Conservation (phyloP, 2,113 vertebrate species). For the Heloderma charlesbogerti region DNA sequence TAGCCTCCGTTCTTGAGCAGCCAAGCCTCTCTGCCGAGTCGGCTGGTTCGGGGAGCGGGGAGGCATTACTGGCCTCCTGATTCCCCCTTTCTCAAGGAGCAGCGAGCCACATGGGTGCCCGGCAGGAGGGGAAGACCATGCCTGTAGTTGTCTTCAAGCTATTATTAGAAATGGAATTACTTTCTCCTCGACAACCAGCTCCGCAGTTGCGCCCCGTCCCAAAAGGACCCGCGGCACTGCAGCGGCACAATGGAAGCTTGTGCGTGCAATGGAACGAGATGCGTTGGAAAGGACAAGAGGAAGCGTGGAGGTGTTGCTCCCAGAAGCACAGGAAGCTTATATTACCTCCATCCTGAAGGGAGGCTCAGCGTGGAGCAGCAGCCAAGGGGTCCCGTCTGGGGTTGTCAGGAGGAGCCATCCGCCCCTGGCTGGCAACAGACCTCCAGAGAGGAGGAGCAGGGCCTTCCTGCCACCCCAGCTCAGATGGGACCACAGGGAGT, state of each 20-base stretch:
- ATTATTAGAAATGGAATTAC: slow-evolving; percentile 55
- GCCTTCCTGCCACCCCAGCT: background rate
- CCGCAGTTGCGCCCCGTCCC: slow-evolving; percentile 64
- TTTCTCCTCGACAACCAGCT: slow-evolving; percentile 50
- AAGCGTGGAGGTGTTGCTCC: background rate
- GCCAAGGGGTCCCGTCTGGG: background rate
- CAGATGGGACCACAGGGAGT: background rate
- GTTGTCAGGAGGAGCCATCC: background rate
- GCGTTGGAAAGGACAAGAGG: background rate
- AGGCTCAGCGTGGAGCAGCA: background rate
- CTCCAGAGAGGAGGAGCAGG: no score
- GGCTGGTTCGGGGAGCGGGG: slow-evolving; percentile 67
- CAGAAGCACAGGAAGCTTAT: background rate
- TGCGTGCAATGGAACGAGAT: slow-evolving; percentile 44
- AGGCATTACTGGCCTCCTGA: background rate
- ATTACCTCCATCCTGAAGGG: background rate
- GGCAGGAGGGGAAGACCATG: slow-evolving; percentile 25
- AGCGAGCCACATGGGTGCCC: slow-evolving; percentile 2
- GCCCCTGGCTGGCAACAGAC: no score
- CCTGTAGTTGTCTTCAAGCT: slow-evolving; percentile 40
- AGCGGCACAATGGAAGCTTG: slow-evolving; percentile 25
- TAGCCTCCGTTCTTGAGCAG: slow-evolving; percentile 68
- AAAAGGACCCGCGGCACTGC: slow-evolving; percentile 36
- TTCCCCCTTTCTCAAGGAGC: slow-evolving; percentile 13
- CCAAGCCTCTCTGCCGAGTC: slow-evolving; percentile 73